Evolutionary conservation across 2,888 invertebrate genomes (phyloP).

Genomic region (Protula sp.): DNA sequence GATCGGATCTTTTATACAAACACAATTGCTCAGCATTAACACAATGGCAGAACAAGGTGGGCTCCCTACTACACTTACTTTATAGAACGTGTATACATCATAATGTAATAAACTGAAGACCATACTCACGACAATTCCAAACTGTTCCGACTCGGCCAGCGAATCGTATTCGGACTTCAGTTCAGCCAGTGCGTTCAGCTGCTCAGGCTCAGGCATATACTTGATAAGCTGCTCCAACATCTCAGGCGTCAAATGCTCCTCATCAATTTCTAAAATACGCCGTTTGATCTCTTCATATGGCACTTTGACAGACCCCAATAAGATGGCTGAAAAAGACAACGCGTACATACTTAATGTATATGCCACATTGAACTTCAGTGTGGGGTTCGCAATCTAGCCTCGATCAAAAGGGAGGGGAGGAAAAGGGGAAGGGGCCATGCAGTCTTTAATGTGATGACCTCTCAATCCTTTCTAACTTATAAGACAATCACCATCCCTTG

Average conservation of each 20-base stretch:
- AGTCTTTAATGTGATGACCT: too few species aligned
- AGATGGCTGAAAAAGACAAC: conserved; percentile 49
- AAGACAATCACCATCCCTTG: too few species aligned
- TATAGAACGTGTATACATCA: too few species aligned
- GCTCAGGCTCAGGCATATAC: conserved; percentile 82
- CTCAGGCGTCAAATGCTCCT: conserved; percentile 75
- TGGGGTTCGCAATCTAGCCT: too few species aligned
- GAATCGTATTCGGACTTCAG: conserved; percentile 73
- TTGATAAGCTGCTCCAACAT: conserved; percentile 84
- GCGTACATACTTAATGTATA: too few species aligned
- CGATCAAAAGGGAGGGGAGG: not conserved
- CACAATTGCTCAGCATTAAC: too few species aligned
- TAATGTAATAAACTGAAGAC: too few species aligned
- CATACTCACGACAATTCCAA: conserved; percentile 76
- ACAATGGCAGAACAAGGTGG: too few species aligned
- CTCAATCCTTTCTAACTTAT: too few species aligned
- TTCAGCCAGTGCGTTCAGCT: conserved; percentile 76
- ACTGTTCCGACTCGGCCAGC: conserved; percentile 81
- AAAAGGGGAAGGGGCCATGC: not conserved
- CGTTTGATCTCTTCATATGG: conserved; percentile 60
- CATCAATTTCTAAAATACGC: conserved; percentile 81
- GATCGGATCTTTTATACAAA: too few species aligned
- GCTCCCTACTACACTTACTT: too few species aligned
- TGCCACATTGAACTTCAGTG: too few species aligned
- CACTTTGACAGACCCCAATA: conserved; percentile 58